Evolutionary conservation across 2,888 invertebrate species (phyloP), one percentile per base, ranked within the genome.

Genomic region (Drosophila tanythrix): DNA sequence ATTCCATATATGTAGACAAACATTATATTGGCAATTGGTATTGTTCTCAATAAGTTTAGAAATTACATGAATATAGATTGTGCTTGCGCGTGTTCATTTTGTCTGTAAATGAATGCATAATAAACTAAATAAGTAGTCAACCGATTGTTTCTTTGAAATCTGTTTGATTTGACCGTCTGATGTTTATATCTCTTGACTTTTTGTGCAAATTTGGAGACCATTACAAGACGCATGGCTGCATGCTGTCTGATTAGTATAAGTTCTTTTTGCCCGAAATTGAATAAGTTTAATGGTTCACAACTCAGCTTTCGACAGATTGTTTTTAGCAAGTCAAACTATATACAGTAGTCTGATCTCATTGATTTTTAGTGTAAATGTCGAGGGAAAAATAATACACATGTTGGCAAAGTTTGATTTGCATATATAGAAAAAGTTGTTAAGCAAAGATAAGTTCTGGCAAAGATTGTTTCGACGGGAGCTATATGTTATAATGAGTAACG

Each of bases 321-420:
- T n/a, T 11, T 6, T 6, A 1, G 11, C 2, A 11, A 11, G 21
- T 43, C 1, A 11, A n/a, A 40, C 1, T 40, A 46, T 46, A 36
- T 36, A 21, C 13, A 46, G n/a, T n/a, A n/a, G n/a, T 21, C 13
- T 7, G 46, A 46, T 46, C 21, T 21, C 6, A 11, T 21, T 3
- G 13, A 21, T 3, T n/a, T 38, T 1, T 6, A 10, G 27, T 4
- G 29, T 8, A 35, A 36, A 15, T 6, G 6, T 6, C 6, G 7
- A 7, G n/a, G 1, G n/a, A 5, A n/a, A 11, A 43, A n/a, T 13
- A 43, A 21, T 6, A 6, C 1, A 0, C 0, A 43, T 1, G 4
- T 43, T 21, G 11, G 1, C 11, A 43, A 11, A 11, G 11, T 43
- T n/a, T 6, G n/a, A 43, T 43, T 11, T 21, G 43, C 6, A 43